Percentiles rank a stretch among this genome's conserved stretches.
Evolutionary conservation across 2,113 vertebrate species (phyloP).

Genomic region (Rhombomys opimus): DNA sequence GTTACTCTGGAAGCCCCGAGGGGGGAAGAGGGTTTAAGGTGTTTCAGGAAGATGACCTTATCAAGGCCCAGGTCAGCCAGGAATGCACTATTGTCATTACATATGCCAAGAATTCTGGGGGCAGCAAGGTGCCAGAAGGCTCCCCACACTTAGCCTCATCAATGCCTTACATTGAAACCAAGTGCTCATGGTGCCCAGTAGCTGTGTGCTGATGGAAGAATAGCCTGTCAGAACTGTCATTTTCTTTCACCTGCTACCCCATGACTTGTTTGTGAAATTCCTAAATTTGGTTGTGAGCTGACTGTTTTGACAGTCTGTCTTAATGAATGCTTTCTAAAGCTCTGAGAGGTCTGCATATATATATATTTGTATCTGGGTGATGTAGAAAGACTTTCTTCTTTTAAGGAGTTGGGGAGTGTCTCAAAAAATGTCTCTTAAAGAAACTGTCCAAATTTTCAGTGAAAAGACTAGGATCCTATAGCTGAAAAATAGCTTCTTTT

Average conservation of each 20-base stretch:
- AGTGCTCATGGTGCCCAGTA: not conserved
- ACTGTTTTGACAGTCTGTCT: slow-evolving; percentile 74
- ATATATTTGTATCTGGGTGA: slow-evolving; percentile 47
- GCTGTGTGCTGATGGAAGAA: slow-evolving; percentile 14
- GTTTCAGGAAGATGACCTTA: too few species aligned
- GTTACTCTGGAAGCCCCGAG: too few species aligned
- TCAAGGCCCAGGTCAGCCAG: too few species aligned
- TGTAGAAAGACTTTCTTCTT: slow-evolving; percentile 51
- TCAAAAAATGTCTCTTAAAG: slow-evolving; percentile 44
- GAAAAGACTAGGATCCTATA: not conserved
- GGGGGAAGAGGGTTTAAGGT: too few species aligned
- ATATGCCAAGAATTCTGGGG: too few species aligned
- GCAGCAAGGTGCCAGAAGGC: too few species aligned
- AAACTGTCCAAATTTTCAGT: not conserved
- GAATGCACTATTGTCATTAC: too few species aligned
- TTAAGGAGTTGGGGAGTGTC: slow-evolving; percentile 12
- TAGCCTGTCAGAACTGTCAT: slow-evolving; percentile 64
- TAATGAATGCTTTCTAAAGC: slow-evolving; percentile 72
- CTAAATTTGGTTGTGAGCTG: slow-evolving; percentile 74
- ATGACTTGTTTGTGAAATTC: slow-evolving; percentile 73
- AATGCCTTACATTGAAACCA: not conserved
- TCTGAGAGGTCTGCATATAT: slow-evolving; percentile 69
- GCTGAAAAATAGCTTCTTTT: slow-evolving; percentile 44
- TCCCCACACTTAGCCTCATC: not conserved
- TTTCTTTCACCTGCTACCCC: slow-evolving; percentile 57